Percentiles rank a stretch among this genome's conserved stretches.
phyloP scores from a whole-genome alignment of 2,888 invertebrate species.

The Cyaniris semiargus region DNA sequence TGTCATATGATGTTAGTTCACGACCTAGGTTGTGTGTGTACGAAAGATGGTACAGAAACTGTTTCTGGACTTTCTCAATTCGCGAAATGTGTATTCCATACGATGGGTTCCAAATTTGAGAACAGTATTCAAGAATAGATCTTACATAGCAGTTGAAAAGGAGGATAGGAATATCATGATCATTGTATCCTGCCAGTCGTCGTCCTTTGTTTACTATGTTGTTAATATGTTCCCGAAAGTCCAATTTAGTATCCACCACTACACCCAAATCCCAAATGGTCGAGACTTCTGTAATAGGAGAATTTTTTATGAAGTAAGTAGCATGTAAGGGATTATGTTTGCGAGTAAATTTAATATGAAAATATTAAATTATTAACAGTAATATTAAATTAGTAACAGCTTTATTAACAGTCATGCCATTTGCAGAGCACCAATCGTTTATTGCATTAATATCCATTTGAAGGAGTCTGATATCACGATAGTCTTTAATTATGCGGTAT shows the following conservation, averaged over 20 bases:
- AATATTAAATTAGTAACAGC: no score
- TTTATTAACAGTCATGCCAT: no score
- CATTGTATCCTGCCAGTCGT: conserved; percentile 21
- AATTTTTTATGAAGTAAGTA: no score
- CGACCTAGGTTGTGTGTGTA: not conserved
- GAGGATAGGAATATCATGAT: conserved; percentile 5
- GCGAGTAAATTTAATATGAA: no score
- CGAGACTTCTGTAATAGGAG: not conserved
- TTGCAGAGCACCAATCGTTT: no score
- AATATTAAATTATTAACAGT: no score
- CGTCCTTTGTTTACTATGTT: not conserved
- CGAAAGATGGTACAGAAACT: not conserved
- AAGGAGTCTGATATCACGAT: no score
- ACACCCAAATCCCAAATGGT: conserved; percentile 22
- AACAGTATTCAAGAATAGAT: no score
- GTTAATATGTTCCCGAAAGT: conserved; percentile 27
- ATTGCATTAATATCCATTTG: no score
- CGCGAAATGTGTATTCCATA: conserved; percentile 3
- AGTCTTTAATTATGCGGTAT: no score
- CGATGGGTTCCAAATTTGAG: no score
- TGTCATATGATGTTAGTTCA: not conserved
- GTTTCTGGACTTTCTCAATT: not conserved
- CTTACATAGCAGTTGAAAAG: not conserved
- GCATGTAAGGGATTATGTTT: no score
- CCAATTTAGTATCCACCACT: conserved; percentile 21